Evolutionary conservation across 2,113 vertebrate genomes (phyloP), one percentile per base, ranked within the genome.

Genomic region (Marcusenius ussheri): DNA sequence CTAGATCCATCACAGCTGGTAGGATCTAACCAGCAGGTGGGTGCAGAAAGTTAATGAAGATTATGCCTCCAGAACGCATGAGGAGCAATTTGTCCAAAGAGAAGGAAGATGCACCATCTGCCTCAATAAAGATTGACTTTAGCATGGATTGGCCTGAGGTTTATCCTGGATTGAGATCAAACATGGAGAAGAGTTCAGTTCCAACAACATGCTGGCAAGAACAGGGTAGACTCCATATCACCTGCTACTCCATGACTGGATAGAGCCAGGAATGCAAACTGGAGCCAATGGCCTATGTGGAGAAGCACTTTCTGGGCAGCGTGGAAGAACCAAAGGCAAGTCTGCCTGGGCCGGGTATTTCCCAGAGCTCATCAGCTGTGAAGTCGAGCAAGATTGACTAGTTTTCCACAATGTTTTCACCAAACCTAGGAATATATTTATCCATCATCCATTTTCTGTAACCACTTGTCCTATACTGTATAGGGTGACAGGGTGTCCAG

Each of bases 241-340:
- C 39, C 83, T 84, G 45, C 35, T 47, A 47, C 83, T 47, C 21
- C 83, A 84, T 47, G 83, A 84, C 83, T 84, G 19, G 42, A 89
- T 87, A 91, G 88, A 80, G 74, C 15, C 74, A 80, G 74, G 74
- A 80, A 80, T 35, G 74, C 74, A 42, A 87, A 89, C 90, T 58
- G 91, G 93, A 91, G 89, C 84, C 83, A 62, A 74, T 0, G 91
- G 94, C 93, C 91, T 92, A 91, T 92, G 91, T 93, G 89, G 66
- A 88, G 89, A 90, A 88, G 91, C 91, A 96, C 94, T 45, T 45
- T 83, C 39, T 47, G 42, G 39, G 80, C 39, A 11, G 83, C 39
- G 3, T 46, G 45, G 39, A 47, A 10, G 19, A 27, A 84, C 42
- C 19, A 13, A 45, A 84, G 10, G 83, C 83, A 46, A 13, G 42